Base-by-base conservation (phyloP, 2,888 invertebrate species). In the Perdita meconis region DNA sequence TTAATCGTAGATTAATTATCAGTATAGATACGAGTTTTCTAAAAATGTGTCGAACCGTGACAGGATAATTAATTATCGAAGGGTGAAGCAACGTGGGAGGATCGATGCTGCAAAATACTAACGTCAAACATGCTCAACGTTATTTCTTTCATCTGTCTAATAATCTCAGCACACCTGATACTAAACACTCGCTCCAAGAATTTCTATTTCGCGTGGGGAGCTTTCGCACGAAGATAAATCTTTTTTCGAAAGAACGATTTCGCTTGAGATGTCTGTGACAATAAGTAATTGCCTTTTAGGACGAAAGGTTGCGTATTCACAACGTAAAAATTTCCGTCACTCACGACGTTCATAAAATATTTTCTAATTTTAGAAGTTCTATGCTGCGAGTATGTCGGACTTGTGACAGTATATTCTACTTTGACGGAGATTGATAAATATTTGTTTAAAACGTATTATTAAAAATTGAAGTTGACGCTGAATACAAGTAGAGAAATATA, bases 41-140 rank as follows among this genome's bases (percentile, higher is more conserved):
- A 30, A 30, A 30, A 30, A 30, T 38, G 30, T 16, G 57, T 12
- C 34, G 26, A 34, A 30, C 22, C 6, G 30, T n/a, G 36, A 16
- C n/a, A 12, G 47, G 22, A 55, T 66, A 72, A 76, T 76, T 76
- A 76, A 73, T 76, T 67, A 57, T 44, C 10, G 6, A 19, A 13
- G 63, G 60, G 61, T 63, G 67, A 67, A 66, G 57, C 24, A 44
- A 56, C 57, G 44, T 61, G 42, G 56, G 26, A 38, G 61, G 51
- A 76, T 63, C 63, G 73, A 73, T 76, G 61, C 60, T 67, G 47
- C 36, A 57, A 50, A 56, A 13, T 13, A n/a, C 16, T 36, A 64
- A 16, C 50, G 47, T 36, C 56, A 40, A 76, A 73, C 57, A 73
- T 73, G 44, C 26, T 42, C 44, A 6, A 59, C 68, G 13, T 50